Evolutionary conservation across 2,797 vertebrate species (phyloP), one percentile per base, ranked within the genome.

Genomic region (Protonibea diacanthus): DNA sequence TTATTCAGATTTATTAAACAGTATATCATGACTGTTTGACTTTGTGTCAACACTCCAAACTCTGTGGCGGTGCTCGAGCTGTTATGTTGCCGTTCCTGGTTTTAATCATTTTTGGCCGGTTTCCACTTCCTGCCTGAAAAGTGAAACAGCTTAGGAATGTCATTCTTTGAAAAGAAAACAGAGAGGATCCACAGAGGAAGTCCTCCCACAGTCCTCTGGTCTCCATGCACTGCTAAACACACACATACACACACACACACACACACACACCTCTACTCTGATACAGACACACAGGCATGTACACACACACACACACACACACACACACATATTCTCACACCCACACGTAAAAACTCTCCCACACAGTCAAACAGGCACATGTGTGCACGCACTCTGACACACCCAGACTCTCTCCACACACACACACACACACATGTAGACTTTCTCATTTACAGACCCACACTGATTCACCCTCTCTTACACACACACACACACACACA

Each of bases 141-240:
- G 97, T 97, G 97, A 98, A 98, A 97, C 96, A 96, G 97, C 96
- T 97, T 96, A 95, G 97, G 97, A 99, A 98, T 99, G 97, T 97
- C 97, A 98, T 97, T 97, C 97, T 97, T 95, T 96, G 96, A 96
- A 99, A 99, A 98, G 97, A 98, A 99, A 98, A 98, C 97, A 98
- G 97, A 97, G 97, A 97, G 95, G 96, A 97, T 98, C 96, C 94
- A 94, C 91, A 98, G 95, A 98, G 97, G 97, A 99, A 98, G 97
- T 97, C 96, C 97, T 97, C 96, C 96, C 97, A 96, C 96, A 91
- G 90, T 95, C 96, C 96, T 95, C 96, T 95, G 96, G 94, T 96
- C 95, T 95, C 95, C 93, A 95, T 95, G 96, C 96, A 97, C 95
- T 91, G 94, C 95, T 95, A 95, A 94, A 96, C 92, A 88, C 87